These are phyloP conservation scores for Pterostichus madidus DNA, from an alignment of 2,888 invertebrate species.

Conservation along the genomic window DNA sequence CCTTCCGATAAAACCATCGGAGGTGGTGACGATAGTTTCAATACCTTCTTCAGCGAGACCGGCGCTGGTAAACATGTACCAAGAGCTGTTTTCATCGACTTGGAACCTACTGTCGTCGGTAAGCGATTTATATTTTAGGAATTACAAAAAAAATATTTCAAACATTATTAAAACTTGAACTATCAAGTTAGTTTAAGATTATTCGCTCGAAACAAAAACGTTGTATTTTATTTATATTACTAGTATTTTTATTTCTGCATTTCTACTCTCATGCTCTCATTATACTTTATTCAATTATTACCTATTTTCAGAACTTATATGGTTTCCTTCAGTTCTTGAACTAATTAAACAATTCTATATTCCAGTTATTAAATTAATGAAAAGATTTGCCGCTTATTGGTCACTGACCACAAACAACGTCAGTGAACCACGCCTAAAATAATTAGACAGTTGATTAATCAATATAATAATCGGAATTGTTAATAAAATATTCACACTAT, in stretches of 20 bases:
- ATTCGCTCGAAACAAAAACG: too few relatives aligned
- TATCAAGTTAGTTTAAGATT: neutral
- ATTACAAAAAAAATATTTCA: neutral
- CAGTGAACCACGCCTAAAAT: slow-evolving; percentile 33
- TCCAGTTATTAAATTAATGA: slow-evolving; percentile 3
- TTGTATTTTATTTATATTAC: too few relatives aligned
- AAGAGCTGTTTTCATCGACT: slow-evolving; percentile 83
- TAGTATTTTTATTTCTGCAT: too few relatives aligned
- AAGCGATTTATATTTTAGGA: slow-evolving; percentile 68
- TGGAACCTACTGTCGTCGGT: slow-evolving; percentile 84
- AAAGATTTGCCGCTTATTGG: neutral
- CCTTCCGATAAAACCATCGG: slow-evolving; percentile 77
- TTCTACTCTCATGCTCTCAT: neutral
- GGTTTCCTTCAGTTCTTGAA: neutral
- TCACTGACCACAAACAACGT: slow-evolving; percentile 5
- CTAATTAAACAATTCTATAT: neutral
- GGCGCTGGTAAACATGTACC: slow-evolving; percentile 81
- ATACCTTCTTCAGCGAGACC: slow-evolving; percentile 75
- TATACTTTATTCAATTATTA: neutral
- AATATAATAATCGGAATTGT: slow-evolving; percentile 21
- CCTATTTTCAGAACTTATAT: slow-evolving; percentile 5
- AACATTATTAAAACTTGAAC: neutral
- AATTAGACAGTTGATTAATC: neutral
- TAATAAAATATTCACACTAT: slow-evolving; percentile 3
- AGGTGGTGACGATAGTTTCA: slow-evolving; percentile 74